These are phyloP conservation scores for Dreissena rostriformis DNA, from an alignment of 1,140 invertebrate species.

Conservation along the genomic window DNA sequence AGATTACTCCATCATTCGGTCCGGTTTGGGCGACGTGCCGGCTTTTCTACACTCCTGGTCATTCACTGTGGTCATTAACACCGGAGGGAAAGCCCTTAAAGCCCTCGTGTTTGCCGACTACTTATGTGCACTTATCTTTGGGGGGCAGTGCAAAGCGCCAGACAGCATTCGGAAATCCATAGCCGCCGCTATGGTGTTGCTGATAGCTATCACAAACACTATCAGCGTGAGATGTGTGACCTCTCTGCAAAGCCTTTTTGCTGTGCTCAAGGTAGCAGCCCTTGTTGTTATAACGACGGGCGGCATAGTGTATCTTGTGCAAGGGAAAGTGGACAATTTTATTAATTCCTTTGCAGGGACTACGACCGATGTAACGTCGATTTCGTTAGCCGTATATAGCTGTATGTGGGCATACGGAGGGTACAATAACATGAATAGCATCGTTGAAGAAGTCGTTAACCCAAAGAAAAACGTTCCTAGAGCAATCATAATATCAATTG, in stretches of 20 bases:
- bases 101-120: no score
- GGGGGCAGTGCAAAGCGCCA: constrained; percentile 11
- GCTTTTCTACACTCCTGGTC: no score
- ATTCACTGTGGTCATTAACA: no score
- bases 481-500: background rate
- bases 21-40: no score
- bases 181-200: background rate
- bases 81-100: no score
- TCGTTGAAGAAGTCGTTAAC: background rate
- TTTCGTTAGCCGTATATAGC: background rate
- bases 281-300: background rate
- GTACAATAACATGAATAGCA: background rate
- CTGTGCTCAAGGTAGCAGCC: background rate
- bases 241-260: background rate
- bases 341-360: background rate
- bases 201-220: no score
- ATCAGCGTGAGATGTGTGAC: background rate
- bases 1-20: no score
- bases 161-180: constrained; percentile 17
- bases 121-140: background rate
- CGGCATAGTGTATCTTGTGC: background rate
- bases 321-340: background rate
- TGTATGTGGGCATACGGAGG: constrained; percentile 17
- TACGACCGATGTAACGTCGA: background rate
- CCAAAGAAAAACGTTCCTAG: background rate